Conservation (phyloP, 53 echinoderm and acorn worm species). For the Arbacia lixula region DNA sequence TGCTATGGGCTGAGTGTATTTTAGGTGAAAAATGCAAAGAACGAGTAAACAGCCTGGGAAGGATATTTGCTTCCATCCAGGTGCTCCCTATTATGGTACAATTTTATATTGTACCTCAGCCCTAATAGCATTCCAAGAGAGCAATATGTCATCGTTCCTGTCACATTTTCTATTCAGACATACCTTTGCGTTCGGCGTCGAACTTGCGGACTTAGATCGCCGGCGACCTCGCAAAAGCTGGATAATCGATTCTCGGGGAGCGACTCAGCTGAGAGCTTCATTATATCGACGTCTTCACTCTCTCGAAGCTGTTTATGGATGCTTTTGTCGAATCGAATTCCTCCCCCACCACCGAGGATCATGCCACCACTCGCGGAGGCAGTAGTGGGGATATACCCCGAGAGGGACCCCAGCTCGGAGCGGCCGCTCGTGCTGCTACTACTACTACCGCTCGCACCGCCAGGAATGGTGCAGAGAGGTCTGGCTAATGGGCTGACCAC, state of each 20-base stretch:
- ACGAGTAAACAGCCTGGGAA: no score
- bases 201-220: constrained; percentile 70
- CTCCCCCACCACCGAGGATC: not conserved
- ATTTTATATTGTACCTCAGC: no score
- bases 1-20: no score
- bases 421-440: not conserved
- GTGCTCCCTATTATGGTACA: no score
- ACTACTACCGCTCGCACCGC: not conserved
- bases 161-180: no score
- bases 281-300: constrained; percentile 33
- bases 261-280: constrained; percentile 50
- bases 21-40: no score
- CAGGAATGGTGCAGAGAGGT: constrained; percentile 1
- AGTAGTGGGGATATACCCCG: not conserved
- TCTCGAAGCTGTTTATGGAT: constrained; percentile 36
- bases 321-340: constrained; percentile 20
- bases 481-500: constrained; percentile 44
- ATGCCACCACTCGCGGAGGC: not conserved
- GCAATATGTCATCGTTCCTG: no score
- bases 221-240: not conserved
- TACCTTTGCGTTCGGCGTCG: constrained; percentile 75
- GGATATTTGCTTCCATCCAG: no score
- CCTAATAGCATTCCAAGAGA: no score
- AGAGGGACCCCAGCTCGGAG: not conserved
- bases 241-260: constrained; percentile 41